These are phyloP conservation scores for Pterois miles DNA, from an alignment of 2,797 vertebrate species.

Conservation along the genomic window DNA sequence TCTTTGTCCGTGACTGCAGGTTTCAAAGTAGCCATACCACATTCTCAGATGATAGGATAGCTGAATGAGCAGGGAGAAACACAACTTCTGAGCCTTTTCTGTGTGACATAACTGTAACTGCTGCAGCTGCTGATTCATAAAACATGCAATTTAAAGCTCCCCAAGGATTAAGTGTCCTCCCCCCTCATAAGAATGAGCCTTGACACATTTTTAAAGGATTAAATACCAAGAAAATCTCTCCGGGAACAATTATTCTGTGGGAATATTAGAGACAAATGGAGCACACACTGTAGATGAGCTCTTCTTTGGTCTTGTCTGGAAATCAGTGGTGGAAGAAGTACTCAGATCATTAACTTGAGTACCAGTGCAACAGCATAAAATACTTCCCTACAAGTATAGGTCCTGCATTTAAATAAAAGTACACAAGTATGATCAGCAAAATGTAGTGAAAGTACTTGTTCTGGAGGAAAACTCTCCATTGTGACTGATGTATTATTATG, in stretches of 20 bases:
- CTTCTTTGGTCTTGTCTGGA: neutral
- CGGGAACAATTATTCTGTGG: neutral
- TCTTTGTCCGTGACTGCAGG: neutral
- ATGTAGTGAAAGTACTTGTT: neutral
- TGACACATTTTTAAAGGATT: neutral
- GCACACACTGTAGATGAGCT: neutral
- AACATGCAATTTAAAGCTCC: neutral
- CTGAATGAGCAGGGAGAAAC: neutral
- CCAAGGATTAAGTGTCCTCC: neutral
- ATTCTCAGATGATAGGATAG: slow-evolving; percentile 27
- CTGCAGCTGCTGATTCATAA: neutral
- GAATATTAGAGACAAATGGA: neutral
- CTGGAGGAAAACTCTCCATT: neutral
- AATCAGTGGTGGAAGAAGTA: neutral
- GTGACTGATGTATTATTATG: neutral
- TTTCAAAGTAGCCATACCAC: slow-evolving; percentile 17
- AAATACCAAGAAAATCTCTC: neutral
- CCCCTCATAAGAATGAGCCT: neutral
- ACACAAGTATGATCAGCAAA: neutral
- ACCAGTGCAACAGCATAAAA: neutral
- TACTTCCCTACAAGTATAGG: neutral
- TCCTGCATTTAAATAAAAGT: neutral
- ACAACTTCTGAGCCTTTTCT: neutral
- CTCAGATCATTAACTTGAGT: neutral
- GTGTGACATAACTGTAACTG: neutral